Conservation (phyloP, 2,797 vertebrate genomes). For the Carcharodon carcharias region DNA sequence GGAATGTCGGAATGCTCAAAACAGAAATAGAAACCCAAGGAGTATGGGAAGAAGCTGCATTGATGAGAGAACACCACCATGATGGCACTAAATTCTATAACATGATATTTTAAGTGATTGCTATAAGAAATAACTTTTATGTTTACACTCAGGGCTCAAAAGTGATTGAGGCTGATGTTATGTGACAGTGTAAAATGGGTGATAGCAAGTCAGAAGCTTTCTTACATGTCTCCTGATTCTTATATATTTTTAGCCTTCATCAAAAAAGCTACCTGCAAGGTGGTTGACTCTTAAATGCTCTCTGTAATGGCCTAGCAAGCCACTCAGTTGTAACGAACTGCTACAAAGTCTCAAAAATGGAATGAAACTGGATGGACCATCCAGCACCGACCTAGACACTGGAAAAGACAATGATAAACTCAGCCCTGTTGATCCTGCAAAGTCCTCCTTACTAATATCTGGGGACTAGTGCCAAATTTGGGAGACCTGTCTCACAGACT, state of each 20-base stretch:
- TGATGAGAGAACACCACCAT: background rate
- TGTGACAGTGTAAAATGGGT: background rate
- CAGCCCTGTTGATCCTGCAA: no score
- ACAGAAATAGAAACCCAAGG: background rate
- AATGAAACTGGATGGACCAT: no score
- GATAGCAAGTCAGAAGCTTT: background rate
- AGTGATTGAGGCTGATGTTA: background rate
- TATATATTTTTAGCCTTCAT: background rate
- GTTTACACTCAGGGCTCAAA: background rate
- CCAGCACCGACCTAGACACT: no score
- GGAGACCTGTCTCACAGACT: no score
- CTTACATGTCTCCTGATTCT: no score
- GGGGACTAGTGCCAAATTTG: no score
- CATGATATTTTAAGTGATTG: background rate
- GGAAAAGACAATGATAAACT: no score
- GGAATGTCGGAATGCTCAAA: background rate
- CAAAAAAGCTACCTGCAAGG: background rate
- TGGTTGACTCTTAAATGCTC: background rate
- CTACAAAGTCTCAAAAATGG: no score
- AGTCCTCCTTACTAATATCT: no score
- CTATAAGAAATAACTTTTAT: background rate
- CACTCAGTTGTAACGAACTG: no score
- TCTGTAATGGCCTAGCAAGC: no score
- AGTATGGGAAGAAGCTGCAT: background rate
- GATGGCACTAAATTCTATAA: background rate